Evolutionary conservation across 2,797 vertebrate species (phyloP), one percentile per base, ranked within the genome.

Genomic region (Anolis apletophallus): DNA sequence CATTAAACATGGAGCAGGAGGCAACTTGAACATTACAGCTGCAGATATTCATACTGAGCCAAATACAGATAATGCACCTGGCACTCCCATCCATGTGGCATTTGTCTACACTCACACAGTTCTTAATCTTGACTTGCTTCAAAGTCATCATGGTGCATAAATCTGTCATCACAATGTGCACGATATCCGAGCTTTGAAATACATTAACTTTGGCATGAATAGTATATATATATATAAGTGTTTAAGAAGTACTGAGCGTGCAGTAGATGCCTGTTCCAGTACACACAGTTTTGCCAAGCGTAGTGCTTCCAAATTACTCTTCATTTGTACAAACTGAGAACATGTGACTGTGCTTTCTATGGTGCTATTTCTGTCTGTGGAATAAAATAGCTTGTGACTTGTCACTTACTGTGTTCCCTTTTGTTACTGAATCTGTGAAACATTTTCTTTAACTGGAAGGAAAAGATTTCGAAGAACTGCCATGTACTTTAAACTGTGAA

Each of bases 261-360:
- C 7, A 0, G 10, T 85, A 88, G 89, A 81, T 86, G 85, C 54
- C 75, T 75, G 88, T 91, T 93, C 68, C 81, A 80, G 7, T 84
- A 57, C 84, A 94, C 88, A 93, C 89, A 87, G 80, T 90, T 88
- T 90, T 80, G 90, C 92, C 84, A 86, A 92, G 36, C 88, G 92
- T 85, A 54, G 78, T 88, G 59, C 76, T 86, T 73, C 86, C 54
- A 52, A 85, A 82, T 85, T 91, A 90, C 32, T 69, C 29, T 81
- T 81, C 0, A 0, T 92, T 90, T 77, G 46, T 86, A 76, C 8
- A 88, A 29, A 89, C 72, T 13, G 67, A 88, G 72, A 93, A 87
- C 73, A 79, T 89, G 85, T 84, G 72, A 5, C 83, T 54, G 69
- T 91, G 74, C 86, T 87, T 93, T n/a, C 23, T 69, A 84, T 71